Conservation (phyloP, 2,797 vertebrate genomes). For the Diplodus sargus region DNA sequence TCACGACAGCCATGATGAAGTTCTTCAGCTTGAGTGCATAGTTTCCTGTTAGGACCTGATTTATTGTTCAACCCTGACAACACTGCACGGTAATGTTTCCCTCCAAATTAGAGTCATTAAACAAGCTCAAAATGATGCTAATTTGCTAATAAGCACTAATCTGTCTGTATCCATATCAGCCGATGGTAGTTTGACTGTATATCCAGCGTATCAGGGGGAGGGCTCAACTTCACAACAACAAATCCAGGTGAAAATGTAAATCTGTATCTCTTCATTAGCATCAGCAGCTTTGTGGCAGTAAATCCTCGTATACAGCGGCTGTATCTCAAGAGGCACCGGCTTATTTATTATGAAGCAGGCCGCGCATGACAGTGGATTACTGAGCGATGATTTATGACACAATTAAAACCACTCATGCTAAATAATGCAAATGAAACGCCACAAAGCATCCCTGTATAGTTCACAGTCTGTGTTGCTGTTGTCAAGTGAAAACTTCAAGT, state of each 20-base stretch:
- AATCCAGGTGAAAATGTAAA: background rate
- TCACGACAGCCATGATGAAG: too few relatives aligned
- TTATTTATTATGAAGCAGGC: slow-evolving; percentile 42
- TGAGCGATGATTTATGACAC: slow-evolving; percentile 42
- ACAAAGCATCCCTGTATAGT: background rate
- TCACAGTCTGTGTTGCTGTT: background rate
- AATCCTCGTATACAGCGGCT: slow-evolving; percentile 7
- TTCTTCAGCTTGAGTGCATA: too few relatives aligned
- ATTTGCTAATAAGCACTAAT: too few relatives aligned
- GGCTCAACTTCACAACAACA: background rate
- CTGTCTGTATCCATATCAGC: too few relatives aligned
- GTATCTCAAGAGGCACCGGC: slow-evolving; percentile 10
- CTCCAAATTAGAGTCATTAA: too few relatives aligned
- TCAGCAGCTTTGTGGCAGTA: slow-evolving; percentile 18
- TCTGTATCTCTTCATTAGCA: background rate
- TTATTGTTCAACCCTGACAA: too few relatives aligned
- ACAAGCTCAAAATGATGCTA: too few relatives aligned
- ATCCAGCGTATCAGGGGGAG: background rate
- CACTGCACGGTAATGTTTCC: too few relatives aligned
- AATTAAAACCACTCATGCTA: slow-evolving; percentile 31
- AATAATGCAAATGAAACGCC: slow-evolving; percentile 35
- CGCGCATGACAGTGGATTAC: slow-evolving; percentile 30
- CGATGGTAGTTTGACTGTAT: background rate
- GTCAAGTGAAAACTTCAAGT: too few relatives aligned
- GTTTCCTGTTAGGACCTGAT: too few relatives aligned